A percentile compares a stretch with the other conserved stretches of the same genome.
These are phyloP conservation scores for Nothocercus nigrocapillus DNA, from an alignment of 2,113 vertebrate species.

Conservation along the genomic window DNA sequence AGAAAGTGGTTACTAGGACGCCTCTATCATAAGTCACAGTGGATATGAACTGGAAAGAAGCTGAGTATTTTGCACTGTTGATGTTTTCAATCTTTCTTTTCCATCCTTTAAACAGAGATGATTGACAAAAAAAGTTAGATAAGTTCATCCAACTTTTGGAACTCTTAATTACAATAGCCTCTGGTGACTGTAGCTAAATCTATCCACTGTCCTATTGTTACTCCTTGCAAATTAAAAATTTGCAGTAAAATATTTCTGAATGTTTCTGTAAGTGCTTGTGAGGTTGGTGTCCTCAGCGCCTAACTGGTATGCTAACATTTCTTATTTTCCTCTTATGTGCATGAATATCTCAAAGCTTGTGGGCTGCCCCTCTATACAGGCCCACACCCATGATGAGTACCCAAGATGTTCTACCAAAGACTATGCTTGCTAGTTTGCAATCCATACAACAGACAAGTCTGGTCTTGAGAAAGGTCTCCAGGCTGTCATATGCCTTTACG, in stretches of 20 bases:
- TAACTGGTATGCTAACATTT: not conserved
- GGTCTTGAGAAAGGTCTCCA: not conserved
- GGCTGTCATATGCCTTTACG: not conserved
- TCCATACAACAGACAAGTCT: accelerated
- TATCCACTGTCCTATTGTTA: not conserved
- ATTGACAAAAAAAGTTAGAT: not conserved
- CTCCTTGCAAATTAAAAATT: not conserved
- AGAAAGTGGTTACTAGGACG: too few relatives aligned
- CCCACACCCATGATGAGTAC: not conserved
- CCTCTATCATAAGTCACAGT: not conserved
- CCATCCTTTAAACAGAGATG: not conserved
- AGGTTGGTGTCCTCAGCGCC: not conserved
- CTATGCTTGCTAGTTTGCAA: not conserved
- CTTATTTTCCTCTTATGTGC: not conserved
- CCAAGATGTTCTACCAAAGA: not conserved
- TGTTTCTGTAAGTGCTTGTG: not conserved
- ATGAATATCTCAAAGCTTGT: not conserved
- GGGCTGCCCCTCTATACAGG: not conserved
- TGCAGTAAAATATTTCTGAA: not conserved
- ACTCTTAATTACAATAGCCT: not conserved
- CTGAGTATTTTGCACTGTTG: not conserved
- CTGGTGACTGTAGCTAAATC: not conserved
- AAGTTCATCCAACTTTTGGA: not conserved
- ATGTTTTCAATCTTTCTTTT: not conserved
- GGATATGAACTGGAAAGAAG: not conserved